Evolutionary conservation across 2,888 invertebrate genomes (phyloP), one percentile per base, ranked within the genome.

Genomic region (Nomada lathburiana): DNA sequence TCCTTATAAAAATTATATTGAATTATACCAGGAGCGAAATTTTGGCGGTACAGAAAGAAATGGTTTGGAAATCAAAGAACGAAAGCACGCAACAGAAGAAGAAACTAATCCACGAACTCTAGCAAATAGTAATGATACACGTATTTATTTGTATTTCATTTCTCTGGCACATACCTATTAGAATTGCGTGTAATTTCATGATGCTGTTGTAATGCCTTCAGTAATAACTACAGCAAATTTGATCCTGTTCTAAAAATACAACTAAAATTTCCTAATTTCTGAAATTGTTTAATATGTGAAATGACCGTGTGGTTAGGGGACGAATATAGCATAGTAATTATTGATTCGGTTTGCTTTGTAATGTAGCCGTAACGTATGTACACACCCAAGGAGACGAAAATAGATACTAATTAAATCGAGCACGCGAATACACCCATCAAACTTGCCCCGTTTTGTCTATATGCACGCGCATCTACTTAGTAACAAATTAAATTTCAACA

Each of bases 401-500:
- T 83, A 83, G 82, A 80, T 57, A 57, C 59, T 80, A 81, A 85
- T 85, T 86, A 77, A 77, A 73, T 75, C 65, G 74, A 82, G 59
- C 76, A 72, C 76, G 73, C 69, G 76, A 80, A 77, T 82, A 77
- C 70, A 67, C 62, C 55, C 65, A 72, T 57, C 59, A 23, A 60
- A 72, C 60, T 72, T 71, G 47, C 69, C 55, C 73, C 20, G 13
- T 59, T 57, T 20, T 52, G 73, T 76, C 71, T 67, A 64, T 47
- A 47, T 47, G 3, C 62, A 64, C 55, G 29, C 23, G 11, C 20
- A 65, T 76, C 53, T 36, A 20, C 23, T 20, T n/a, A 50, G 13
- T 11, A 29, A 16, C 57, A 65, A 63, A 36, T 82, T 71, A 60
- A 74, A 63, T 78, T 70, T 62, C 50, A 57, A 57, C 18, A 18